A percentile compares a stretch with the other conserved stretches of the same genome.
Evolutionary conservation across 2,888 invertebrate species (phyloP).

Genomic region (Coenonympha glycerion): DNA sequence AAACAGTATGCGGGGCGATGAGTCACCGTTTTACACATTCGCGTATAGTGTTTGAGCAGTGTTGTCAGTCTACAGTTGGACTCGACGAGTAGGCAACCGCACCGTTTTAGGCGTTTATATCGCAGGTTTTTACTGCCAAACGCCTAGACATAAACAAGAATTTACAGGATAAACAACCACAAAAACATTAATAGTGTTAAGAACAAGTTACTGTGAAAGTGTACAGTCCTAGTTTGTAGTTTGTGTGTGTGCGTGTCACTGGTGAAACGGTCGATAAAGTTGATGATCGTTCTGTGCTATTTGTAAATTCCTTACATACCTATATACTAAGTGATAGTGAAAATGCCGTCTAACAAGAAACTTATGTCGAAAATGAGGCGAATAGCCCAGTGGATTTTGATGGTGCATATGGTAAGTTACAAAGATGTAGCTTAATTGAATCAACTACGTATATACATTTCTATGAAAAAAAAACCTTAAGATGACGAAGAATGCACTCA

Average conservation of each 20-base stretch:
- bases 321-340: constrained; percentile 35
- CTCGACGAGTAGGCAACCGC: constrained; percentile 61
- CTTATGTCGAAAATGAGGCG: constrained; percentile 66
- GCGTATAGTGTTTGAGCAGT: constrained; percentile 75
- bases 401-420: constrained; percentile 68
- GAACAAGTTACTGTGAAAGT: constrained; percentile 69
- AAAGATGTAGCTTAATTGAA: background rate
- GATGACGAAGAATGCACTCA: background rate
- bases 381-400: constrained; percentile 66
- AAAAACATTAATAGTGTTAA: constrained; percentile 45
- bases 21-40: constrained; percentile 77
- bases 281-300: constrained; percentile 61
- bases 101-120: constrained; percentile 65
- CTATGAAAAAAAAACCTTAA: background rate
- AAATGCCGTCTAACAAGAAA: constrained; percentile 71
- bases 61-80: constrained; percentile 75
- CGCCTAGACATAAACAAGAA: constrained; percentile 51
- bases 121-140: constrained; percentile 65
- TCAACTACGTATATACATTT: background rate
- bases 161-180: constrained; percentile 46
- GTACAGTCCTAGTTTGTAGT: constrained; percentile 56
- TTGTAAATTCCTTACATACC: constrained; percentile 62
- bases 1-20: constrained; percentile 77
- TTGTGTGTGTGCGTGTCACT: constrained; percentile 66
- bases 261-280: constrained; percentile 70